A percentile compares a stretch with the other conserved stretches of the same genome.
These are phyloP conservation scores for Seriola rivoliana DNA, from an alignment of 2,113 vertebrate species.

Conservation along the genomic window DNA sequence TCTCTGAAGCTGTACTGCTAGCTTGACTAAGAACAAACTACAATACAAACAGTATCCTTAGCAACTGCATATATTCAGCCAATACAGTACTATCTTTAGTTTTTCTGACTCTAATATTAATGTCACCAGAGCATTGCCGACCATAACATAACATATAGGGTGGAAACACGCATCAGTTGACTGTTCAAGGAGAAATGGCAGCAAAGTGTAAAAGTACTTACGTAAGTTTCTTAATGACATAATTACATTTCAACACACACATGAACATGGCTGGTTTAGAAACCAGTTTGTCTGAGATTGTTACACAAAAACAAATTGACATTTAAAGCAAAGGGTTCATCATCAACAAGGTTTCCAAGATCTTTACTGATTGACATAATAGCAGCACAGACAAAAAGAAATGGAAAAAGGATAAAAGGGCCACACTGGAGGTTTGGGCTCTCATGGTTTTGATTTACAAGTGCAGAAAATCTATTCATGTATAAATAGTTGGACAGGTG, in stretches of 20 bases:
- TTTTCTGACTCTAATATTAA: background rate
- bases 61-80: background rate
- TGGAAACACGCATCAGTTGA: conserved; percentile 3
- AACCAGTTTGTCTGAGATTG: background rate
- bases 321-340: conserved; percentile 17
- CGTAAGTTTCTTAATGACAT: background rate
- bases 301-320: conserved; percentile 1
- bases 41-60: background rate
- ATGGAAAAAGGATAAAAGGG: background rate
- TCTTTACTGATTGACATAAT: background rate
- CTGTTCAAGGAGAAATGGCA: background rate
- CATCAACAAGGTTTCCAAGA: background rate
- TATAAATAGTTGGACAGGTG: background rate
- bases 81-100: background rate
- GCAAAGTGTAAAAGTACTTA: background rate
- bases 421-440: background rate
- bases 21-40: background rate
- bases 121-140: background rate
- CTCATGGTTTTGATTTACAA: conserved; percentile 25
- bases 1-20: too few species aligned
- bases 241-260: background rate
- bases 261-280: background rate
- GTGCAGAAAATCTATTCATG: conserved; percentile 6
- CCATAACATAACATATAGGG: background rate
- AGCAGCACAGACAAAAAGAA: background rate